Percentiles rank a stretch among this genome's conserved stretches.
phyloP scores from a whole-genome alignment of 2,888 invertebrate species.

The Disparrhopalites patrizii region DNA sequence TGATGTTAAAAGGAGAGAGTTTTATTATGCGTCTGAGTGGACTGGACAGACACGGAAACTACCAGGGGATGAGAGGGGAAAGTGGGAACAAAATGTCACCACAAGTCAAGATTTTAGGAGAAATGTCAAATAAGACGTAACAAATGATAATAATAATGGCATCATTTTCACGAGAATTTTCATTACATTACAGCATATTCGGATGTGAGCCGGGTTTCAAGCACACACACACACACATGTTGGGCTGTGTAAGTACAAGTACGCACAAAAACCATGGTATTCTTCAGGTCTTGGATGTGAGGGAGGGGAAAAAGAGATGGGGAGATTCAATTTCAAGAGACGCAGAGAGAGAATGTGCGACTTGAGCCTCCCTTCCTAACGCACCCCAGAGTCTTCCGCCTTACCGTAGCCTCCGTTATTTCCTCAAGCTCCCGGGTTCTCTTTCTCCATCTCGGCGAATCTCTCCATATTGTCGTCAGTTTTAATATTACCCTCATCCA shows the following conservation, averaged over 20 bases:
- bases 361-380: too few relatives aligned
- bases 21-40: too few relatives aligned
- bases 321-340: background rate
- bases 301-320: background rate
- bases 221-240: background rate
- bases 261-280: too few relatives aligned
- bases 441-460: background rate
- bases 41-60: too few relatives aligned
- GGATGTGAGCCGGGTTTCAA: background rate
- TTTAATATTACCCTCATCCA: constrained; percentile 23
- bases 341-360: too few relatives aligned
- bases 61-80: too few relatives aligned
- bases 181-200: constrained; percentile 13
- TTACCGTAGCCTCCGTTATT: background rate
- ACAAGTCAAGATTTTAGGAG: too few relatives aligned
- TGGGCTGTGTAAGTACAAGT: background rate
- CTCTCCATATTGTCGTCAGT: constrained; percentile 13
- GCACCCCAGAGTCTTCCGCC: too few relatives aligned
- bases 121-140: constrained; percentile 17
- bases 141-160: constrained; percentile 17
- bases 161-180: constrained; percentile 24
- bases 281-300: too few relatives aligned
- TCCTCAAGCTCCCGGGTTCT: background rate
- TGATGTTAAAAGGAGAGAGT: too few relatives aligned
- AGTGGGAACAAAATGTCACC: too few relatives aligned